phyloP scores from a whole-genome alignment of 30 jellyfish, hydroid and myxozoan species.

The Turritopsis dohrnii region DNA sequence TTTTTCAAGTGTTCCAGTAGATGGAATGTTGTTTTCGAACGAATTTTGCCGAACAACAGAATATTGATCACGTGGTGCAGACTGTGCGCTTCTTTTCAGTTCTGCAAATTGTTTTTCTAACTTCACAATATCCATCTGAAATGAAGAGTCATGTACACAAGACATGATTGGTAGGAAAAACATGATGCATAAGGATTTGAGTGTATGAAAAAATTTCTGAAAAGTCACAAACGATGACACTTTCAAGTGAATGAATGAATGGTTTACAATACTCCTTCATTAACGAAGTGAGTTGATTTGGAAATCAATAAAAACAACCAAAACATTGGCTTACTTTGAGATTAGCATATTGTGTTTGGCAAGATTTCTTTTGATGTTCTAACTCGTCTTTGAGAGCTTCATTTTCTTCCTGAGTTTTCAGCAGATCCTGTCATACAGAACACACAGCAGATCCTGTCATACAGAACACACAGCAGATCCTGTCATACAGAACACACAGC shows the following conservation, averaged over 20 bases:
- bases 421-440: conserved; percentile 2
- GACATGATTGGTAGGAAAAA: no score
- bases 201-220: no score
- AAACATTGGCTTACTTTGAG: background rate
- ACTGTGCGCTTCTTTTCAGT: background rate
- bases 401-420: conserved; percentile 10
- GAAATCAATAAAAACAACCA: no score
- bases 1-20: background rate
- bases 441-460: background rate
- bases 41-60: background rate
- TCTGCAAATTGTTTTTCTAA: background rate
- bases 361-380: background rate
- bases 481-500: no score
- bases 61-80: background rate
- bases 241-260: no score
- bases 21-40: background rate
- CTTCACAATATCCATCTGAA: background rate
- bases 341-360: background rate
- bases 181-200: no score
- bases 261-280: no score
- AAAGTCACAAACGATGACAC: no score
- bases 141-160: no score
- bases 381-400: background rate
- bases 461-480: no score
- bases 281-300: no score